These are phyloP conservation scores for Andrena minutula DNA, from an alignment of 2,888 invertebrate species.

Conservation along the genomic window DNA sequence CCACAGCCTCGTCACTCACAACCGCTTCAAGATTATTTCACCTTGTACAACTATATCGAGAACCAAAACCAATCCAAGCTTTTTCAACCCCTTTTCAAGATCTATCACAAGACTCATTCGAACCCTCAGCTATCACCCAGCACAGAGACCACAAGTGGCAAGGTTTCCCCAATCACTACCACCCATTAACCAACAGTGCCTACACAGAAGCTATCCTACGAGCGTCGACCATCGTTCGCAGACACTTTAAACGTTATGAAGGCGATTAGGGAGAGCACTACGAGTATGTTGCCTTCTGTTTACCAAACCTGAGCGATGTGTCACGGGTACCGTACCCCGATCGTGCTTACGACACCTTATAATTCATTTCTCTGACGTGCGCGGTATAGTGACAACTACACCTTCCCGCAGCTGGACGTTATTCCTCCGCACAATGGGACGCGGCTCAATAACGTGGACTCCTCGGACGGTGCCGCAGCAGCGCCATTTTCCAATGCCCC, in stretches of 20 bases:
- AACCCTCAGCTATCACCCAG: no score
- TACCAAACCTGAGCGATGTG: slow-evolving; percentile 13
- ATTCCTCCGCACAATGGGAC: slow-evolving; percentile 37
- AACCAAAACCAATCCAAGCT: no score
- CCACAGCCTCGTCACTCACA: no score
- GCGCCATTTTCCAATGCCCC: slow-evolving; percentile 5
- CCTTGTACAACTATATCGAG: no score
- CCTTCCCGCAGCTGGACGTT: slow-evolving; percentile 45
- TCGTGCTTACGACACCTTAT: slow-evolving; percentile 4
- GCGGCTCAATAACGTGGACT: slow-evolving; percentile 13
- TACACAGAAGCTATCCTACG: background rate
- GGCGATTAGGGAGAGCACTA: background rate
- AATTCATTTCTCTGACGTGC: slow-evolving; percentile 40
- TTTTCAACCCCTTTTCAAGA: no score
- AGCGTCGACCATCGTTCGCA: background rate
- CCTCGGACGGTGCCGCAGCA: slow-evolving; percentile 12
- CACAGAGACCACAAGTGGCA: no score
- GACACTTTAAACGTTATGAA: background rate
- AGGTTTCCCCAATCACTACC: no score
- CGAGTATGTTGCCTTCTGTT: background rate
- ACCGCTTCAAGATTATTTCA: no score
- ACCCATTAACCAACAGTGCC: no score
- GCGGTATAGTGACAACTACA: slow-evolving; percentile 42
- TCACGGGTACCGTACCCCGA: background rate
- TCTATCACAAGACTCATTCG: no score